Base-by-base conservation (phyloP, 1,140 invertebrate genomes). In the Drosophila tani region DNA sequence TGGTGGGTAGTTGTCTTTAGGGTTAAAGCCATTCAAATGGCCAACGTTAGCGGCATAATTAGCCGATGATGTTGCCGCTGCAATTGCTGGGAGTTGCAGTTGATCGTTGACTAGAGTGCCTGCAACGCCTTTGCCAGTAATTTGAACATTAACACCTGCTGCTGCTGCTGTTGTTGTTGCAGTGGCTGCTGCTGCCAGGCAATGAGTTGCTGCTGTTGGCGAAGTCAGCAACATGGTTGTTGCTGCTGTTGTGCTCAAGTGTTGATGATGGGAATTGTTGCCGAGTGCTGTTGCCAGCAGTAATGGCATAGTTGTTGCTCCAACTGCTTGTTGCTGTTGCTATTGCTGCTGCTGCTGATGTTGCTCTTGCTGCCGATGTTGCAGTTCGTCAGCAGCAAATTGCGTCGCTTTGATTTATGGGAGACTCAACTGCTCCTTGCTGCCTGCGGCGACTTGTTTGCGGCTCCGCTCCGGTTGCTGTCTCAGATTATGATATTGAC, bases 401-500 rank as follows among this genome's bases (percentile, higher is more conserved):
- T 83, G 87, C 87, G 81, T 79, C 83, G 79, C 88, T 91, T 91
- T 91, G 88, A 91, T 91, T 91, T 91, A 91, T 91, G 87, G 80
- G 62, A 75, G 62, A 47, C 58, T 64, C 79, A 67, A 57, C 71
- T 86, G 69, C 79, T 79, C 77, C 79, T 76, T 79, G 77, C 67
- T 68, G 82, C 62, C 77, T 84, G 51, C 55, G 63, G 65, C 85
- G 57, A 86, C 81, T 91, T 82, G 82, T 85, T 73, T 88, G 81
- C 62, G 62, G 82, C 81, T 77, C 47, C 76, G 43, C 81, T 70
- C 51, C 76, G 50, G 45, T 62, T 80, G 78, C 65, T 75, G 68
- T 55, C 84, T 78, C 77, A 91, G 88, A 91, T 91, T 91, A 91
- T 91, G 88, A 91, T 91, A 91, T 91, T 91, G 88, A 91, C 88